These are phyloP conservation scores for Fulica atra DNA, from an alignment of 2,113 vertebrate species.

Conservation along the genomic window DNA sequence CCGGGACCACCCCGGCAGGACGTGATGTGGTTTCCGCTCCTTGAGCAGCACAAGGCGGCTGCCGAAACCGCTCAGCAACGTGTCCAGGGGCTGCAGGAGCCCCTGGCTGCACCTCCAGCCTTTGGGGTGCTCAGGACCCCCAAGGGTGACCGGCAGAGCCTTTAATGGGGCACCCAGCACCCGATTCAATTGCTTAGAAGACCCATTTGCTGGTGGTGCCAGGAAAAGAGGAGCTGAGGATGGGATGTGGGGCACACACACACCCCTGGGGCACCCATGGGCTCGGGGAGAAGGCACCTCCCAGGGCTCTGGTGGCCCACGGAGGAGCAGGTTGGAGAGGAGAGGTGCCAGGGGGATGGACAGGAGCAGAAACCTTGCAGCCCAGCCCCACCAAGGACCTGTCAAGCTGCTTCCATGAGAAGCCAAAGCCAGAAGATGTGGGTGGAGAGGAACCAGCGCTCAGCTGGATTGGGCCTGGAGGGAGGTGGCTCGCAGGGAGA, in stretches of 20 bases:
- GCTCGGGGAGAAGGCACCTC: not conserved
- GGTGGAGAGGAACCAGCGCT: not conserved
- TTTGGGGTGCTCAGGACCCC: not conserved
- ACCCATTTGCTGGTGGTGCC: not conserved
- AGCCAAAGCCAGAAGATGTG: not conserved
- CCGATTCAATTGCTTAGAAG: not conserved
- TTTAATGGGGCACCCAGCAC: not conserved
- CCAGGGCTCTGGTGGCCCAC: not conserved
- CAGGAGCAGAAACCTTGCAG: not conserved
- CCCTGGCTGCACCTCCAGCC: not conserved
- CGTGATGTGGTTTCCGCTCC: not conserved
- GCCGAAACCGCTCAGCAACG: rapidly evolving
- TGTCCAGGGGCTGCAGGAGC: rapidly evolving
- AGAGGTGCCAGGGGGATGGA: not conserved
- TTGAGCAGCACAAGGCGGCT: not conserved
- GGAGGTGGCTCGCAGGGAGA: rapidly evolving
- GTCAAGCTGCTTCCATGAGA: not conserved
- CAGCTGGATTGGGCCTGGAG: not conserved
- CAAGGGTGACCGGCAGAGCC: not conserved
- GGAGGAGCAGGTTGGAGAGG: not conserved
- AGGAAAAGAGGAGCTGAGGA: not conserved
- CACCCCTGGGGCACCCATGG: not conserved
- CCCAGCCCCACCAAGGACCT: not conserved
- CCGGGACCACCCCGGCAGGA: not conserved
- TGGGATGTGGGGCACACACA: not conserved